These are phyloP conservation scores for Picus viridis DNA, from an alignment of 2,797 vertebrate genomes.

Conservation along the genomic window DNA sequence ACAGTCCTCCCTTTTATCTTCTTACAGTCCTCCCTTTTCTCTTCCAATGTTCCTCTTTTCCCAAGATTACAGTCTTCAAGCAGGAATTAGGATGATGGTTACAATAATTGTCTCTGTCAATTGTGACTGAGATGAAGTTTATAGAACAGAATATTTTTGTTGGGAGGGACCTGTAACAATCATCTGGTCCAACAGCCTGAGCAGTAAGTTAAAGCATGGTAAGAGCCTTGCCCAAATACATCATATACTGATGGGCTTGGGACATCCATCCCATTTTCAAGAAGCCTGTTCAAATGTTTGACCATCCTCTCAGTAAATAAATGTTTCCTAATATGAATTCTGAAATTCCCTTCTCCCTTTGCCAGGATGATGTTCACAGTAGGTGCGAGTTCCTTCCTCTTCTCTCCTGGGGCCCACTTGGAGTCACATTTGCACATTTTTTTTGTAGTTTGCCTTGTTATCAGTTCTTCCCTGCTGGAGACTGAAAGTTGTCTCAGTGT, in stretches of 20 bases:
- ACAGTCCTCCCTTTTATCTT: neutral
- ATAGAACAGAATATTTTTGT: neutral
- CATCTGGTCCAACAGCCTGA: neutral
- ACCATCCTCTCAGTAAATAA: neutral
- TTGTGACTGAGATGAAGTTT: neutral
- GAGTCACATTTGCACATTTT: neutral
- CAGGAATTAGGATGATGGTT: neutral
- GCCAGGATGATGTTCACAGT: neutral
- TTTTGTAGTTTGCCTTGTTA: neutral
- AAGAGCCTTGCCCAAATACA: neutral
- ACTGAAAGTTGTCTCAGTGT: neutral
- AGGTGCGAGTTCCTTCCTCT: neutral
- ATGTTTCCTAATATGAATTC: neutral
- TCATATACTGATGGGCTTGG: neutral
- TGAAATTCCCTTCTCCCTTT: neutral
- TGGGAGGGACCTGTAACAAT: neutral
- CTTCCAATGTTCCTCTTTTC: neutral
- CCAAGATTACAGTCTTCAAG: neutral
- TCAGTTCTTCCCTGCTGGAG: neutral
- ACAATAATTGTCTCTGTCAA: neutral
- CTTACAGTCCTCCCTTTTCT: neutral
- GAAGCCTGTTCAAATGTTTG: neutral
- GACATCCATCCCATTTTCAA: accelerated
- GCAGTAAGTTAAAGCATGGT: neutral
- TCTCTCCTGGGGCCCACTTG: neutral